phyloP scores from a whole-genome alignment of 2,888 invertebrate species.

The Eupithecia subumbrata region DNA sequence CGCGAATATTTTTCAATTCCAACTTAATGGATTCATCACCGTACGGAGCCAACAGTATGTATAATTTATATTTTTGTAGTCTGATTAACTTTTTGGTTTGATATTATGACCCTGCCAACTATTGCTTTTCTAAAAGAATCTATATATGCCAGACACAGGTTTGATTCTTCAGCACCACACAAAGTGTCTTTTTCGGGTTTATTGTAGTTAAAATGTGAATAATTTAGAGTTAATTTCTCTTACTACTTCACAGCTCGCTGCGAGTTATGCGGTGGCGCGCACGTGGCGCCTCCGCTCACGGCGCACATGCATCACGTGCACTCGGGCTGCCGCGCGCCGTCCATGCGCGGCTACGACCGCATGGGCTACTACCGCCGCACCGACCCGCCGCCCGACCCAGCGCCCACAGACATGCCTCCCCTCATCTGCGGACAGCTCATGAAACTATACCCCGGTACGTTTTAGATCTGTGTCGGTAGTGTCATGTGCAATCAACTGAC shows the following conservation, averaged over 20 bases:
- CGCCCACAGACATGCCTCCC: slow-evolving; percentile 50
- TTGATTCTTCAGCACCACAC: too few relatives aligned
- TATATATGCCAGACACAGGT: too few relatives aligned
- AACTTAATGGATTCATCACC: background rate
- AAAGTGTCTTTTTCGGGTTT: background rate
- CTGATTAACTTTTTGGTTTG: background rate
- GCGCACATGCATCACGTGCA: slow-evolving; percentile 96
- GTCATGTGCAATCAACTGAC: background rate
- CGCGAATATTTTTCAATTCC: slow-evolving; percentile 48
- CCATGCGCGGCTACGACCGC: slow-evolving; percentile 96
- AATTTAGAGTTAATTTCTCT: background rate
- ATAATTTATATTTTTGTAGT: background rate
- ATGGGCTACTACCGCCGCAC: slow-evolving; percentile 93
- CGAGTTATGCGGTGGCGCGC: slow-evolving; percentile 91
- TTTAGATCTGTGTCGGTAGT: background rate
- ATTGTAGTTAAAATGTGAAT: background rate
- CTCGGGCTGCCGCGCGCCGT: slow-evolving; percentile 94
- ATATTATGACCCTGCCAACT: background rate
- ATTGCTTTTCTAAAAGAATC: too few relatives aligned
- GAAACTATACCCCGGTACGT: slow-evolving; percentile 52
- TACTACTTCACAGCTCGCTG: slow-evolving; percentile 80
- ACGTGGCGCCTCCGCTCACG: slow-evolving; percentile 91
- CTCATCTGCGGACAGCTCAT: slow-evolving; percentile 68
- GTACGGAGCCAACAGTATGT: background rate
- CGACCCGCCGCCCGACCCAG: slow-evolving; percentile 54